Evolutionary conservation across 37 sponge, comb jelly and placozoan genomes (phyloP), one percentile per base, ranked within the genome.

Genomic region (Diacarnus erythraeanus): DNA sequence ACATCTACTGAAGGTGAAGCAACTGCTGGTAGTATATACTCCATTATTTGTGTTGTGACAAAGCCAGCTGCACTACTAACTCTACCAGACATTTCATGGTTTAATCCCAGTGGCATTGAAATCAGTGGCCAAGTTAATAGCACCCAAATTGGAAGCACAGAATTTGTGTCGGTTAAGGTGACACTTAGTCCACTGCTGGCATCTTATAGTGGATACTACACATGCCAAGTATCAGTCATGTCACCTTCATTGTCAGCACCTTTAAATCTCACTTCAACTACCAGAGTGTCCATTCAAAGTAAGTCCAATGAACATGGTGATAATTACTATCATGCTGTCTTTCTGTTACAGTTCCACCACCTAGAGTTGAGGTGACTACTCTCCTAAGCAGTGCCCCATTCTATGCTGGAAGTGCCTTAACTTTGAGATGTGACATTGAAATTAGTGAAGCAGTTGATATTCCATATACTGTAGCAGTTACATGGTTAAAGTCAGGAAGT

Each of bases 131-230:
- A 69, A 69, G 4, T 36, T 20, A 69, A 69, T 39, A 37, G 37
- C 69, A 69, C 69, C 10, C 20, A 69, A 9, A 33, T 33, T 69
- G 69, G 31, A 36, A 69, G 18, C 69, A 69, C 69, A 69, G 34
- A 36, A 35, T 9, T 69, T 39, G 10, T 9, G 10, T 69, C 69
- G 10, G 69, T 17, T 6, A 37, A 5, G 20, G 4, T 69, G 36
- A 2, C 4, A 69, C 34, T 72, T 21, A 43, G 42, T 43, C 73
- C 73, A 17, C 73, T 72, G 3, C 47, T 30, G 73, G 3, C 25
- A 43, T 72, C 73, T n/a, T 25, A 72, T 41, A 43, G 54, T 43
- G 73, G 73, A 41, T 22, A 23, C 8, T 72, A 72, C 54, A 72
- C 26, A 5, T 72, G 73, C 23, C 47, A 25, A 5, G 73, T 43